These are phyloP conservation scores for Drosophila ezoana DNA, from an alignment of 2,888 invertebrate genomes.

Conservation along the genomic window DNA sequence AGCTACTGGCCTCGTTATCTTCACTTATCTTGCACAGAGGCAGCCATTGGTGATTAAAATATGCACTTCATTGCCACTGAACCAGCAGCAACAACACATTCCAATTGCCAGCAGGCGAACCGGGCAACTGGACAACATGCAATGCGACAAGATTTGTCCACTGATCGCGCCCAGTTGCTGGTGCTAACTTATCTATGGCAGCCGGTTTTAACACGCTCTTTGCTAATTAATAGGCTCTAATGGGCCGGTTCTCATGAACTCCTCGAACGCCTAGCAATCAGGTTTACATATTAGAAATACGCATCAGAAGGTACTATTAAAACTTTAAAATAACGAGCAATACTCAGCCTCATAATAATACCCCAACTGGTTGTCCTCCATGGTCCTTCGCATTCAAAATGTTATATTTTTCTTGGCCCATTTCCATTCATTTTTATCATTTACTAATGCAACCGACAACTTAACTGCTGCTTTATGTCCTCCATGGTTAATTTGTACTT, in stretches of 20 bases:
- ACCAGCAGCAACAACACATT: slow-evolving; percentile 35
- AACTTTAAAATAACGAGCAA: slow-evolving; percentile 13
- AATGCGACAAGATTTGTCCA: slow-evolving; percentile 69
- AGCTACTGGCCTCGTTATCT: slow-evolving; percentile 63
- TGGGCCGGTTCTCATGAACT: slow-evolving; percentile 50
- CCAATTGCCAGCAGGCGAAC: slow-evolving; percentile 23
- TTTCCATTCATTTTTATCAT: neutral
- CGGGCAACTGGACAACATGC: slow-evolving; percentile 50
- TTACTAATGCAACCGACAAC: neutral
- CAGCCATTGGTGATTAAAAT: slow-evolving; percentile 80
- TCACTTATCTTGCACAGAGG: slow-evolving; percentile 74
- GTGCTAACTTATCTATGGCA: slow-evolving; percentile 55
- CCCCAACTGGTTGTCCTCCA: neutral
- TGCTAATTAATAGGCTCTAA: slow-evolving; percentile 73
- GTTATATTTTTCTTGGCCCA: neutral
- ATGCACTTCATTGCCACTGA: slow-evolving; percentile 76
- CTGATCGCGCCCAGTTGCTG: slow-evolving; percentile 45
- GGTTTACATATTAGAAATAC: slow-evolving; percentile 40
- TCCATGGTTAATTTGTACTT: too few species aligned
- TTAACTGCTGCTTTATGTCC: too few species aligned
- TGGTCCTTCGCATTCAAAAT: neutral
- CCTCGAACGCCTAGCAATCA: slow-evolving; percentile 17
- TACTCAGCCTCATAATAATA: too few species aligned
- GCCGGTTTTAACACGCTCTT: slow-evolving; percentile 73
- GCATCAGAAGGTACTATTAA: slow-evolving; percentile 8